Conservation (phyloP, 2,113 vertebrate genomes). For the Excalfactoria chinensis region DNA sequence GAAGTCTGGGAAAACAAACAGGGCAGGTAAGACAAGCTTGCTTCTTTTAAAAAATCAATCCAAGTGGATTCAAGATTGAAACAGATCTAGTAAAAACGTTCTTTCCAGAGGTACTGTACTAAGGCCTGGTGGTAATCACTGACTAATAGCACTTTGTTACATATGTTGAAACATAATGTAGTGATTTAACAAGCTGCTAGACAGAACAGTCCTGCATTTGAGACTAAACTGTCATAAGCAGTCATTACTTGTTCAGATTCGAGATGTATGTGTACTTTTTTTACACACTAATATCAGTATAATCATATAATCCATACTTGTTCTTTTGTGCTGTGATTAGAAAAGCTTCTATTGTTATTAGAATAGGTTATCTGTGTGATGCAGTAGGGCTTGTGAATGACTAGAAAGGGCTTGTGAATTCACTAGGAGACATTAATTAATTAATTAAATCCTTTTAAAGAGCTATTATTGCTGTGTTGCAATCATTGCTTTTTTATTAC, state of each 20-base stretch:
- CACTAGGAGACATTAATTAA: neutral
- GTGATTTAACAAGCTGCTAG: neutral
- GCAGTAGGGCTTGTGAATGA: neutral
- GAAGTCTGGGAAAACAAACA: neutral
- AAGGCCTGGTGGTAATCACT: neutral
- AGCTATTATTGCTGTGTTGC: neutral
- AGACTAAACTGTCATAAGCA: neutral
- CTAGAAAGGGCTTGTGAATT: neutral
- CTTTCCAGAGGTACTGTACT: neutral
- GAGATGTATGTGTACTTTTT: accelerated
- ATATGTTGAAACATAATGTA: neutral
- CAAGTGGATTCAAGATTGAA: neutral
- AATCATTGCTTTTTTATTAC: neutral
- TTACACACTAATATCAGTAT: neutral
- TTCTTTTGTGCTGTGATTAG: neutral
- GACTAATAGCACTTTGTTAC: neutral
- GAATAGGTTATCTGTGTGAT: neutral
- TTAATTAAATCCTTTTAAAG: neutral
- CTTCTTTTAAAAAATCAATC: neutral
- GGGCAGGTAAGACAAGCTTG: neutral
- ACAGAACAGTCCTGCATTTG: neutral
- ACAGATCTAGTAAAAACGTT: neutral
- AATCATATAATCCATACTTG: neutral
- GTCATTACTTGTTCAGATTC: neutral
- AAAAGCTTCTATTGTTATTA: neutral